Evolutionary conservation across 2,113 vertebrate species (phyloP).

Genomic region (Phaethon lepturus): DNA sequence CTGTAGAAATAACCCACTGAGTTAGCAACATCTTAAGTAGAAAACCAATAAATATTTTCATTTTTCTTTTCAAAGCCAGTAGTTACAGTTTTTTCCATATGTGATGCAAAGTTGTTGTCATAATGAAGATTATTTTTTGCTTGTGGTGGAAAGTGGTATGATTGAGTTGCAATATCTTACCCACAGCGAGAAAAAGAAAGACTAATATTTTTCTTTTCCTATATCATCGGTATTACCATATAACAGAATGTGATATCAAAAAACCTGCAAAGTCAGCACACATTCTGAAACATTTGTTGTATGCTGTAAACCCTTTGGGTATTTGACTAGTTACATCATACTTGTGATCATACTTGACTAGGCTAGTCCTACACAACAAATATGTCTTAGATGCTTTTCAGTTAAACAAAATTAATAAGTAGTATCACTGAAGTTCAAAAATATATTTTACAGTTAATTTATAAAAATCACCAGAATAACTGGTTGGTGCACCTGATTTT

Average conservation of each 20-base stretch:
- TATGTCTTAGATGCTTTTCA: background rate
- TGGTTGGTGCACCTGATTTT: background rate
- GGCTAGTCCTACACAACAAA: background rate
- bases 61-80: background rate
- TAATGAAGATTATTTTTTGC: background rate
- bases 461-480: background rate
- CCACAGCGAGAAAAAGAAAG: background rate
- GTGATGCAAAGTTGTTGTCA: background rate
- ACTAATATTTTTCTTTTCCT: constrained; percentile 15
- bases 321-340: background rate
- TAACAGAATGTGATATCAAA: constrained; percentile 33
- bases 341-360: background rate
- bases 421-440: background rate
- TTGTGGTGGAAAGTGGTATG: background rate
- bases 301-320: background rate
- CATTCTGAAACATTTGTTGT: background rate
- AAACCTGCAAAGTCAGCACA: constrained; percentile 26
- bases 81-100: background rate
- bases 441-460: background rate
- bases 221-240: background rate
- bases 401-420: background rate
- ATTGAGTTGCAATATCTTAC: background rate
- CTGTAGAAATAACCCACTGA: background rate
- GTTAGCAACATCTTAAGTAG: background rate
- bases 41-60: background rate